Evolutionary conservation across 2,888 invertebrate genomes (phyloP).

Genomic region (Amorpha juglandis): DNA sequence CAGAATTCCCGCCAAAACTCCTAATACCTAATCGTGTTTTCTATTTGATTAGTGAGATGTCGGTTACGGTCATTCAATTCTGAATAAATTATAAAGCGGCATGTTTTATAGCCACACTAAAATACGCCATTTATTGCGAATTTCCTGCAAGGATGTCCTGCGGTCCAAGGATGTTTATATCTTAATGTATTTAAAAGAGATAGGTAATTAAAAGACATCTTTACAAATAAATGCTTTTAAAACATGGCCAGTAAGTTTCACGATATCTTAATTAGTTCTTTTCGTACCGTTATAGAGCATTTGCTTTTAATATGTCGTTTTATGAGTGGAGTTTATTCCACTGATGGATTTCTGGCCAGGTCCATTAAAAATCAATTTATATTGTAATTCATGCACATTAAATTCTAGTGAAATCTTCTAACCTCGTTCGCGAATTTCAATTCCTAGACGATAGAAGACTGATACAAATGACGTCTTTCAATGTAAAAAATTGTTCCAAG

Average conservation of each 20-base stretch:
- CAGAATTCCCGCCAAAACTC: no score
- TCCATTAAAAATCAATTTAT: background rate
- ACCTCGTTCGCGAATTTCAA: background rate
- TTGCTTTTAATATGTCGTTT: background rate
- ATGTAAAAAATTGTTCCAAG: conserved; percentile 1
- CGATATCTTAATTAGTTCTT: background rate
- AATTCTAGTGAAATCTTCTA: background rate
- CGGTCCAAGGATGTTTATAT: background rate
- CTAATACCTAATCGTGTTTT: background rate
- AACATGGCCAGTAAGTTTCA: conserved; percentile 3
- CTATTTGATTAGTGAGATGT: background rate
- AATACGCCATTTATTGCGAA: background rate
- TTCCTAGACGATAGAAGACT: background rate
- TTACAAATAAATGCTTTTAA: background rate
- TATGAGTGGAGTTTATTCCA: no score
- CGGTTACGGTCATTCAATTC: background rate
- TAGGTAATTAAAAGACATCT: background rate
- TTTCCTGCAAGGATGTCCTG: conserved; percentile 18
- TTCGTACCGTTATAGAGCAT: background rate
- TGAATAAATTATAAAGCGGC: background rate
- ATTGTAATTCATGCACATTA: background rate
- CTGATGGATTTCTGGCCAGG: no score
- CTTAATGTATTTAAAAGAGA: conserved; percentile 12
- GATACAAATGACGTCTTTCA: background rate
- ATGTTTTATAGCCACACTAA: background rate